Conservation (phyloP, 35 echinoderm and acorn worm genomes). For the Anneissia japonica region DNA sequence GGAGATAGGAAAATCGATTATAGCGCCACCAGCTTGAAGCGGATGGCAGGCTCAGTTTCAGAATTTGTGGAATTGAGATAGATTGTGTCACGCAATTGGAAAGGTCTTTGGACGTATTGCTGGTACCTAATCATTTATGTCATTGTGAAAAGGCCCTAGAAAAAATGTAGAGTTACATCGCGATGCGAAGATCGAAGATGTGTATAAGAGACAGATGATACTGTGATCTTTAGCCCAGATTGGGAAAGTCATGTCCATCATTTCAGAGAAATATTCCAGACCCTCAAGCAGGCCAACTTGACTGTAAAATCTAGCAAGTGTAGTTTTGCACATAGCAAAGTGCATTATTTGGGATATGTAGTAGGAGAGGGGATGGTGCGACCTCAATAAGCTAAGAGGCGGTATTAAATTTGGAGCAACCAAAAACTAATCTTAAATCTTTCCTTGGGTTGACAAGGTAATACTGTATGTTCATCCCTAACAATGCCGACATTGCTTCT, state of each 20-base stretch:
- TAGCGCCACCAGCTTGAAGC: too few relatives aligned
- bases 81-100: too few relatives aligned
- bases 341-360: constrained; percentile 40
- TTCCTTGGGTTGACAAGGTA: constrained; percentile 30
- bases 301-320: constrained; percentile 47
- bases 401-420: neutral
- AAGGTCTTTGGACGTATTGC: neutral
- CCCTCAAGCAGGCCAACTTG: constrained; percentile 21
- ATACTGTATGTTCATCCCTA: constrained; percentile 39
- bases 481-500: constrained; percentile 28
- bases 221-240: neutral
- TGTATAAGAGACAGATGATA: too few relatives aligned
- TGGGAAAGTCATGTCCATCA: constrained; percentile 39
- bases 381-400: neutral
- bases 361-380: constrained; percentile 8
- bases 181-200: too few relatives aligned
- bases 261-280: constrained; percentile 7
- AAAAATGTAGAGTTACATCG: too few relatives aligned
- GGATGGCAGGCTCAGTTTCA: too few relatives aligned
- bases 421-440: constrained; percentile 20
- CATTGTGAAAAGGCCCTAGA: too few relatives aligned
- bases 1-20: too few relatives aligned
- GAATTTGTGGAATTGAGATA: too few relatives aligned
- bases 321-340: constrained; percentile 14
- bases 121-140: constrained; percentile 2